These are phyloP conservation scores for Syngnathus acus DNA, from an alignment of 2,797 vertebrate species.

Conservation along the genomic window DNA sequence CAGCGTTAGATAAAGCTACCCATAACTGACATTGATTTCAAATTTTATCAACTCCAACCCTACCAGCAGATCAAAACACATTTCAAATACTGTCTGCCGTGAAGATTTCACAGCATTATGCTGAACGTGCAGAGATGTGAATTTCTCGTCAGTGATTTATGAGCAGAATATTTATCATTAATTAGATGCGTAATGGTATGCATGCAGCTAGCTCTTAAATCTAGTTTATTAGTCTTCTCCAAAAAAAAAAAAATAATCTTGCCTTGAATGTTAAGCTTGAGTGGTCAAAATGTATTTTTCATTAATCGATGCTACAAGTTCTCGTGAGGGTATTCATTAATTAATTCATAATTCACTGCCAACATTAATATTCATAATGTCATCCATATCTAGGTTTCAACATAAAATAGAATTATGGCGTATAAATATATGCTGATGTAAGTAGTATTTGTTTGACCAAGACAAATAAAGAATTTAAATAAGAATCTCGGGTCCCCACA, in stretches of 20 bases:
- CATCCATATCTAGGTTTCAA: not conserved
- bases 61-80: not conserved
- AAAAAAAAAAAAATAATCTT: not conserved
- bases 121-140: conserved; percentile 2
- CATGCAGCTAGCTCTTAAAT: conserved; percentile 2
- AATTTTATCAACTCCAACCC: not conserved
- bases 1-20: not conserved
- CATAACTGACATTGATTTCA: not conserved
- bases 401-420: not conserved
- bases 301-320: not conserved
- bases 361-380: not conserved
- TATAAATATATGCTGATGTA: not conserved
- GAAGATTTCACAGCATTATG: not conserved
- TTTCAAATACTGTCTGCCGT: not conserved
- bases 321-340: not conserved
- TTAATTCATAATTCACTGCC: not conserved
- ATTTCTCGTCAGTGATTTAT: conserved; percentile 1
- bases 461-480: not conserved
- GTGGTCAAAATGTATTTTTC: conserved; percentile 2
- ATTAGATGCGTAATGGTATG: conserved; percentile 11
- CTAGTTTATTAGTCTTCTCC: conserved; percentile 4
- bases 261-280: not conserved
- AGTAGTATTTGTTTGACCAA: not conserved
- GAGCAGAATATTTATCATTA: conserved; percentile 9
- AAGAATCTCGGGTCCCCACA: too few relatives aligned